These are phyloP conservation scores for Epiblema foenella DNA, from an alignment of 2,888 invertebrate species.

Conservation along the genomic window DNA sequence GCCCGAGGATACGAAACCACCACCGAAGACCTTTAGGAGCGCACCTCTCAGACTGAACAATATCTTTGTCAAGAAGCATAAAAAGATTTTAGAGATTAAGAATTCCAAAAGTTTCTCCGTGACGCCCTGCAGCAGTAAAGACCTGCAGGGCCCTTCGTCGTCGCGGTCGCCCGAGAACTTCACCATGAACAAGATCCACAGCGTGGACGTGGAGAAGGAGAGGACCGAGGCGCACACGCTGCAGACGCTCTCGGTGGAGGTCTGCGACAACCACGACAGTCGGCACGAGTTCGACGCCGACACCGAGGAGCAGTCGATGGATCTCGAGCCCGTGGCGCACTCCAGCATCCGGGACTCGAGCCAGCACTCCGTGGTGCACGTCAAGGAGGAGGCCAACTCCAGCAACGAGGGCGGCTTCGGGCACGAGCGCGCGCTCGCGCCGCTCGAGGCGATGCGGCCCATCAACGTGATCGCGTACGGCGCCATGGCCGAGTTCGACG, in stretches of 20 bases:
- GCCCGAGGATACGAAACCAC: constrained; percentile 54
- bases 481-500: constrained; percentile 73
- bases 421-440: constrained; percentile 61
- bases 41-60: constrained; percentile 72
- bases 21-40: constrained; percentile 59
- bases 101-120: constrained; percentile 62
- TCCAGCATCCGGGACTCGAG: constrained; percentile 56
- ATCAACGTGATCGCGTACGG: constrained; percentile 76
- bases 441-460: constrained; percentile 71
- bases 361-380: constrained; percentile 60
- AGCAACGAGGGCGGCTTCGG: constrained; percentile 71
- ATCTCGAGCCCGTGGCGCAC: constrained; percentile 67
- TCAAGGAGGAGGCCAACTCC: constrained; percentile 74
- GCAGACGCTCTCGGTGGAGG: constrained; percentile 67
- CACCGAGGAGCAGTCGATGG: constrained; percentile 74
- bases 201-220: constrained; percentile 54
- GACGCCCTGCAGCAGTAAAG: constrained; percentile 45
- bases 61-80: constrained; percentile 76
- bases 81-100: constrained; percentile 77
- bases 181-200: constrained; percentile 64
- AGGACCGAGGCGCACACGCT: constrained; percentile 58
- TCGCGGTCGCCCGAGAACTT: constrained; percentile 67
- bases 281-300: constrained; percentile 69
- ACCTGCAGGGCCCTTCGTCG: constrained; percentile 61
- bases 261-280: constrained; percentile 61